A percentile compares a stretch with the other conserved stretches of the same genome.
Evolutionary conservation across 2,113 vertebrate species (phyloP).

Genomic region (Zeus faber): DNA sequence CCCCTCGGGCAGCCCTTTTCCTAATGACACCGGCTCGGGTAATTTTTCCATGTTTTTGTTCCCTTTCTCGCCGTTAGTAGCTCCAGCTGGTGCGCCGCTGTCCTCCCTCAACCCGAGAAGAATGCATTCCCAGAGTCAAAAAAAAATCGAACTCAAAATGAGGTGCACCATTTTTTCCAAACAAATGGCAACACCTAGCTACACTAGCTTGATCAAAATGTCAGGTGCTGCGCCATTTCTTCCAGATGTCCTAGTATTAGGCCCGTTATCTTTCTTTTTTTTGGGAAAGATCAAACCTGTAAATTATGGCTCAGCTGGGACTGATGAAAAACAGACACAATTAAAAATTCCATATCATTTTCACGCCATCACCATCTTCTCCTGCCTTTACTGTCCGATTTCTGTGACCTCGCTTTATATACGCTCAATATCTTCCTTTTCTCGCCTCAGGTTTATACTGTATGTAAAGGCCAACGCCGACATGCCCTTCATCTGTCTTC

Average conservation of each 20-base stretch:
- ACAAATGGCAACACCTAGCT: not conserved
- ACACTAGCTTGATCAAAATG: slow-evolving; percentile 2
- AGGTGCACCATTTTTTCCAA: not conserved
- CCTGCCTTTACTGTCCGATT: slow-evolving; percentile 18
- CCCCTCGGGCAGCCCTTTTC: no score
- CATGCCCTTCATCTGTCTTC: no score
- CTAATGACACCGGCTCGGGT: no score
- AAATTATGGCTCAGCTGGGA: slow-evolving; percentile 72
- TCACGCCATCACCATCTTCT: slow-evolving; percentile 23
- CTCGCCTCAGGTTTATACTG: no score
- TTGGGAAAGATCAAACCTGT: slow-evolving; percentile 73
- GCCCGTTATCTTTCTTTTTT: slow-evolving; percentile 51
- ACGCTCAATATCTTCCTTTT: not conserved
- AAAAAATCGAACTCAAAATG: not conserved
- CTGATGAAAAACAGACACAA: slow-evolving; percentile 76
- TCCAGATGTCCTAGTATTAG: slow-evolving; percentile 25
- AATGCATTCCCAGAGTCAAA: not conserved
- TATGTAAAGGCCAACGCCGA: no score
- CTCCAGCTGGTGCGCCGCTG: no score
- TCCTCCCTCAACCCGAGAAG: not conserved
- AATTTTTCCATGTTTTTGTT: no score
- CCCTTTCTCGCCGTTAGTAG: no score
- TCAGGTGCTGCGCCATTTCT: slow-evolving; percentile 29
- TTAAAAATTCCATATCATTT: slow-evolving; percentile 61
- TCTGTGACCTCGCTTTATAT: not conserved